phyloP scores from a whole-genome alignment of 2,797 vertebrate species.

The Potorous gilbertii region DNA sequence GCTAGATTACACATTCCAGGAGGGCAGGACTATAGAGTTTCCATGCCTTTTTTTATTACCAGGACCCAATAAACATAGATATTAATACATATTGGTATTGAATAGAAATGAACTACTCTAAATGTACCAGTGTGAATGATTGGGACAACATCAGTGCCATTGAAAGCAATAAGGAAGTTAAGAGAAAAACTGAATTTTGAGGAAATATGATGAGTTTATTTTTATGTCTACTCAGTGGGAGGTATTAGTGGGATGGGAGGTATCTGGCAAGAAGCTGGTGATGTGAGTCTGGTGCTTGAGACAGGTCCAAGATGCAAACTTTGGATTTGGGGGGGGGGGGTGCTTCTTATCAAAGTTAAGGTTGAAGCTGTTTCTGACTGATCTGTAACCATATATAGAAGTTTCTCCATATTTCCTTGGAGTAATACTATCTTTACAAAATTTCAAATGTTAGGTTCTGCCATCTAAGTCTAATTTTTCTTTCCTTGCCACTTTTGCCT shows the following conservation, averaged over 20 bases:
- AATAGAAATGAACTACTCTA: background rate
- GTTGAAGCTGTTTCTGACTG: background rate
- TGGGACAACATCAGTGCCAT: background rate
- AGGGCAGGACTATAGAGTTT: background rate
- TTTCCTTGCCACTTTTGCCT: background rate
- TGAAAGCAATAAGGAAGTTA: background rate
- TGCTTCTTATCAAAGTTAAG: background rate
- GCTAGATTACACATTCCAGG: background rate
- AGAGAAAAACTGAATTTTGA: background rate
- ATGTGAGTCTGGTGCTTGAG: background rate
- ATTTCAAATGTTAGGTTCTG: background rate
- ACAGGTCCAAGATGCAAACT: background rate
- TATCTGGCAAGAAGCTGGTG: background rate
- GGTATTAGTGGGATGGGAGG: background rate
- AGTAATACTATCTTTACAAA: background rate
- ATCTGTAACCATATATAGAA: background rate
- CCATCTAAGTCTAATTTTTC: background rate
- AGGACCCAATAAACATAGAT: background rate
- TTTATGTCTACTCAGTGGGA: background rate
- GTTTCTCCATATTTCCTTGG: background rate
- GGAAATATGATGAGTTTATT: background rate
- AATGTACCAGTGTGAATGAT: background rate
- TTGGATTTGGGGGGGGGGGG: background rate
- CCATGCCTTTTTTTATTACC: background rate
- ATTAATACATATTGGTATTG: background rate